Conservation (phyloP, 1,140 invertebrate genomes). For the Papilio xuthus region DNA sequence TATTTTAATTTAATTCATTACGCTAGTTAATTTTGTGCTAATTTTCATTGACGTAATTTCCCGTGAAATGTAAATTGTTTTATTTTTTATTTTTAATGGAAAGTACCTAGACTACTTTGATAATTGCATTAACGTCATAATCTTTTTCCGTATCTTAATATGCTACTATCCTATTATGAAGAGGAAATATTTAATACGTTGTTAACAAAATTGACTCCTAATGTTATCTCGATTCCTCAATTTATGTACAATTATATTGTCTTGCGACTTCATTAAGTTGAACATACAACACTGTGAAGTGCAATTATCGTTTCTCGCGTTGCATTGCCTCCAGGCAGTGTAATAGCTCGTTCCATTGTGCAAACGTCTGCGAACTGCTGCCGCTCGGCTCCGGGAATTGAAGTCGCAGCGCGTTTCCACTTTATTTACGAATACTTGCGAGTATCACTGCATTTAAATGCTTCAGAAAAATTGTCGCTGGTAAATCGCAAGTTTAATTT, state of each 20-base stretch:
- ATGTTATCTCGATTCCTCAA: not conserved
- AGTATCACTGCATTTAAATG: not conserved
- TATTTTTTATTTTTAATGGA: no score
- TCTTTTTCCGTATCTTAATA: no score
- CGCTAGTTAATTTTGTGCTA: no score
- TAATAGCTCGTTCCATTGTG: conserved; percentile 4
- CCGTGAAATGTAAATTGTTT: no score
- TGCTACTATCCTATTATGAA: no score
- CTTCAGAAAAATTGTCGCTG: not conserved
- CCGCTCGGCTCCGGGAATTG: not conserved
- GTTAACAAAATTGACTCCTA: no score
- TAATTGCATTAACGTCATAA: no score
- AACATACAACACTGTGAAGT: not conserved
- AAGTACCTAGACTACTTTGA: no score
- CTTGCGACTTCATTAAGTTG: not conserved
- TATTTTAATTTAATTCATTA: no score
- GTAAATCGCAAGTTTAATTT: not conserved
- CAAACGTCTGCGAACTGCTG: not conserved
- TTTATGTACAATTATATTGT: not conserved
- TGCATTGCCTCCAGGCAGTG: not conserved
- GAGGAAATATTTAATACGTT: no score
- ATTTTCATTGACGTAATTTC: no score
- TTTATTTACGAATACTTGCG: not conserved
- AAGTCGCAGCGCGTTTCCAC: not conserved
- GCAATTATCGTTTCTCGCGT: conserved; percentile 6